Base-by-base conservation (phyloP, 2,113 vertebrate species). In the Mola mola region DNA sequence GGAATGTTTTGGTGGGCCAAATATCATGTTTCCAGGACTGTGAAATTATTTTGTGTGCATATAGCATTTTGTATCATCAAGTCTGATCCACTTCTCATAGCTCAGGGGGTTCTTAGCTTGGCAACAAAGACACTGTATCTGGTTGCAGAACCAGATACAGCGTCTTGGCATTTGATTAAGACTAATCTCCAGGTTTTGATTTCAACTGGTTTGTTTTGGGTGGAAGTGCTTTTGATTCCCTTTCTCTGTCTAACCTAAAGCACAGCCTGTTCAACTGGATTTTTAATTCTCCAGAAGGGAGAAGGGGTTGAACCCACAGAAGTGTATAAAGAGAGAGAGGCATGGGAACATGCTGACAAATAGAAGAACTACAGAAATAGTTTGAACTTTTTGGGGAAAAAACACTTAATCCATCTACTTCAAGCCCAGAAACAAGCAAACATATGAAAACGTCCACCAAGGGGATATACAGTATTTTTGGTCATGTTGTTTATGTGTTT, bases 181-280 rank as follows among this genome's bases (percentile, higher is more conserved):
- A 71, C 79, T 86, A 81, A 84, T 88, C 79, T 78, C 61, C 6
- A 34, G 84, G 73, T 65, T 87, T 86, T 74, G 51, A 76, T 88
- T 88, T 83, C 84, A 86, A 77, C 75, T 55, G 57, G 53, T 74
- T 85, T 84, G 70, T 83, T 33, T 73, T 2, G 2, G 57, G 62
- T 61, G 68, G 58, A 84, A 84, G 77, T 62, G 31, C 43, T 52
- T 78, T 80, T 67, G 51, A 53, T 67, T 29, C 59, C 29, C n/a
- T 71, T 71, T 72, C 12, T 65, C 33, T 63, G 41, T 82, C 49
- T 78, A 66, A 77, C 78, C 63, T 42, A 71, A 82, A 59, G 69
- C 68, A 66, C 67, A 63, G 81, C 86, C 72, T 79, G 86, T 73
- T 81, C 12, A 59, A 85, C 87, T 81, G 83, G 78, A 86, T 87